phyloP scores from a whole-genome alignment of 2,113 vertebrate genomes.

The Melozone crissalis region DNA sequence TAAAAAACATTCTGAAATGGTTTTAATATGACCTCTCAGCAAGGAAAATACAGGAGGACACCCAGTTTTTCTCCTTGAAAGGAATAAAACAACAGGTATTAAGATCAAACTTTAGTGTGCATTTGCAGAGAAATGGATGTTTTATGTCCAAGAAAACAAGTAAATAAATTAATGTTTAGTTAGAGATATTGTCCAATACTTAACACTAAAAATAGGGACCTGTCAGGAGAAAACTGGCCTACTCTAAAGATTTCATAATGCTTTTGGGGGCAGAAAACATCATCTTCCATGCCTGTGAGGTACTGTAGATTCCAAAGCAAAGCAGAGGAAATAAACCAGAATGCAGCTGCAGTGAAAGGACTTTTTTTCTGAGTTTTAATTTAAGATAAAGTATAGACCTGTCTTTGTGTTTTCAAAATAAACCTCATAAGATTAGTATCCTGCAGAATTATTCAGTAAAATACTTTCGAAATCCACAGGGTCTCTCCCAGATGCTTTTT shows the following conservation, averaged over 20 bases:
- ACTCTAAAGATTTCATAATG: neutral
- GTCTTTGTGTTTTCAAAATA: neutral
- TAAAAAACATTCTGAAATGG: neutral
- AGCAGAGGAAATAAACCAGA: neutral
- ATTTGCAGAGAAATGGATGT: neutral
- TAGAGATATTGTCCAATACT: neutral
- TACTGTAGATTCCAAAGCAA: neutral
- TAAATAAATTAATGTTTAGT: neutral
- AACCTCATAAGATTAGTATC: neutral
- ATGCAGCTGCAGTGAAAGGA: neutral
- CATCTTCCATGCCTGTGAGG: neutral
- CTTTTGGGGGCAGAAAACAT: neutral
- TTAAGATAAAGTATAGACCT: neutral
- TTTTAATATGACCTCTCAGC: neutral
- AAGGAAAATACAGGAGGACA: neutral
- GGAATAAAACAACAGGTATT: neutral
- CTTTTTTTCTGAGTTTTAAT: neutral
- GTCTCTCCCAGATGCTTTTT: neutral
- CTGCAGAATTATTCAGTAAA: constrained; percentile 13
- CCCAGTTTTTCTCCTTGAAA: neutral
- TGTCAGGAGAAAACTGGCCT: neutral
- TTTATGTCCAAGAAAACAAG: neutral
- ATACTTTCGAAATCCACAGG: neutral
- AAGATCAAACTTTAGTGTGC: neutral
- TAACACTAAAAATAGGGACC: neutral